Conservation (phyloP, 2,113 vertebrate genomes). For the Epinephelus cyanopodus region DNA sequence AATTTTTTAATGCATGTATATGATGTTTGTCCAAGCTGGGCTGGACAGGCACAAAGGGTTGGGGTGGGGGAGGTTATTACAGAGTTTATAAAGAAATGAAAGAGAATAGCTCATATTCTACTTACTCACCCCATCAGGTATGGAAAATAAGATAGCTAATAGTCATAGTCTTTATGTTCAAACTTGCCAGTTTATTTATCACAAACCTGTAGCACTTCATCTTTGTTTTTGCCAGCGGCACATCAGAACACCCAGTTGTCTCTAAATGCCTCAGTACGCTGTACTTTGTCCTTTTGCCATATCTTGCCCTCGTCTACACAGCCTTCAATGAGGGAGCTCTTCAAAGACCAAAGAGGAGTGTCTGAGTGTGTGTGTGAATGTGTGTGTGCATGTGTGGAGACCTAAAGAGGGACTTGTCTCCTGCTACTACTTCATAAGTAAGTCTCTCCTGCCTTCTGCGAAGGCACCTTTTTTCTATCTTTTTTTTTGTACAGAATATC, state of each 20-base stretch:
- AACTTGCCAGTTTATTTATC: constrained; percentile 77
- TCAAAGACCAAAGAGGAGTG: constrained; percentile 79
- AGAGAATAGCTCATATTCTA: constrained; percentile 64
- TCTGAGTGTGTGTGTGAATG: constrained; percentile 9
- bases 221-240: constrained; percentile 73
- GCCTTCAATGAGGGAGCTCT: constrained; percentile 61
- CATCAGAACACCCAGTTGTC: constrained; percentile 68
- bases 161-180: constrained; percentile 66
- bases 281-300: constrained; percentile 74
- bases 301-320: constrained; percentile 64
- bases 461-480: constrained; percentile 88
- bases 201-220: constrained; percentile 77
- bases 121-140: constrained; percentile 80
- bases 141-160: constrained; percentile 73
- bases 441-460: constrained; percentile 92
- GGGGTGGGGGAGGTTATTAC: constrained; percentile 54
- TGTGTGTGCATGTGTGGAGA: constrained; percentile 64
- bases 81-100: constrained; percentile 67
- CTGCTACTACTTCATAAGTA: constrained; percentile 97
- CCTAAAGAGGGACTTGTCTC: constrained; percentile 82
- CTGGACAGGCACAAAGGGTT: constrained; percentile 73
- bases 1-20: constrained; percentile 63
- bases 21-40: constrained; percentile 85
- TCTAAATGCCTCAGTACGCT: constrained; percentile 63
- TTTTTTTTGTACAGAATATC: constrained; percentile 87